Base-by-base conservation (phyloP, 2,888 invertebrate genomes). In the Ennomos fuscantarius region DNA sequence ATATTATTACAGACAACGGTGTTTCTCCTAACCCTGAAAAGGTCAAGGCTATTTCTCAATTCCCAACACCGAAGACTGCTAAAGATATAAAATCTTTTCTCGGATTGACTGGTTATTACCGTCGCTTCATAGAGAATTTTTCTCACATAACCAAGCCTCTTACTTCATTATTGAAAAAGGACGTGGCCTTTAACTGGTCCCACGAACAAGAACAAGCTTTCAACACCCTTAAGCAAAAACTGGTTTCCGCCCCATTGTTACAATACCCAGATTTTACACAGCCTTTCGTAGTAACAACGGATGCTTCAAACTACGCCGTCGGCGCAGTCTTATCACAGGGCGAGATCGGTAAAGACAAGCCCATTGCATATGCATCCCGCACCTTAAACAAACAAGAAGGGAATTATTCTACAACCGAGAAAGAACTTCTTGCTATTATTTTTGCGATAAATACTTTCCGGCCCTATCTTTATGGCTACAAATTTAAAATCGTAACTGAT, bases 401-500 rank as follows among this genome's bases (percentile, higher is more conserved):
- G 11, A 54, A 54, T 36, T 43, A 55, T 9, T 41, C 24, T 31
- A 49, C 44, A 40, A 35, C 42, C 6, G 42, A 42, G 11, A 42
- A 42, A 1, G 42, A 42, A 42, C 31, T 31, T 5, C 10, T 42
- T 10, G 42, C 42, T 31, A n/a, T 45, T 8, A 8, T 45, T 15
- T 45, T 45, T 15, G 36, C 13, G 3, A 12, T 15, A 12, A 46
- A 46, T 24, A 44, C 48, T 0, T 43, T 15, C 44, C 11, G 32
- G 1, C 33, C 12, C 11, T 11, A 13, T 37, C 44, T 46, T 10
- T 10, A 24, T 52, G n/a, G 9, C 13, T 40, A 37, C 43, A 44
- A 46, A 60, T 32, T 43, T 48, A 50, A 32, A 47, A 50, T 53
- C 46, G 45, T 56, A 57, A n/a, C 40, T 9, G 33, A 44, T 1